phyloP scores from a whole-genome alignment of 2,797 vertebrate species.

The Bryconaethiops microstoma region DNA sequence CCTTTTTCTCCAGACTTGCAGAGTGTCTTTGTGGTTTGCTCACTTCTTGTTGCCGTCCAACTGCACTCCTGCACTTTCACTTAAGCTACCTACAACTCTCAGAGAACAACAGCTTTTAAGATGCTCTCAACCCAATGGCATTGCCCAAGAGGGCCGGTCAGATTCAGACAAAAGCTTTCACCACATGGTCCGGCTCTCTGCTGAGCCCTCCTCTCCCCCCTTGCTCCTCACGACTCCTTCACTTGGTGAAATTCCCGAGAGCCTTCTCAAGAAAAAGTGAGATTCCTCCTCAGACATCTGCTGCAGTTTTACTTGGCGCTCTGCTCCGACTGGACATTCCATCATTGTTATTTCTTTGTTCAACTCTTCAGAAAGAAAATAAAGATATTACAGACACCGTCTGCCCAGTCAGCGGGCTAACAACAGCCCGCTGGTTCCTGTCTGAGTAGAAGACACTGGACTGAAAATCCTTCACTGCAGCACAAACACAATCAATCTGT shows the following conservation, averaged over 20 bases:
- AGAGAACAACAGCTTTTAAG: constrained; percentile 23
- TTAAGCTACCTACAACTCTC: constrained; percentile 28
- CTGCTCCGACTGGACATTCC: constrained; percentile 64
- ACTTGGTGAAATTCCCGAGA: constrained; percentile 55
- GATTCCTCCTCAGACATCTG: constrained; percentile 68
- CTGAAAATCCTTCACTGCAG: constrained; percentile 15
- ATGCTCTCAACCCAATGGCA: constrained; percentile 31
- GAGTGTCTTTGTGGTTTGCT: constrained; percentile 19
- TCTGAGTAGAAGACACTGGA: constrained; percentile 27
- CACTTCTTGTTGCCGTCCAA: constrained; percentile 21
- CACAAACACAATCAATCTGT: not conserved
- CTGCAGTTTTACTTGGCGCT: constrained; percentile 65
- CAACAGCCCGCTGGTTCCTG: constrained; percentile 26
- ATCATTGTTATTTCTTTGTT: constrained; percentile 66
- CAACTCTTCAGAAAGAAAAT: constrained; percentile 67
- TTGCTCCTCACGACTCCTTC: constrained; percentile 48
- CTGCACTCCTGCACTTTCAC: constrained; percentile 28
- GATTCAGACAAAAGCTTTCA: constrained; percentile 52
- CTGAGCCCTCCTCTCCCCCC: constrained; percentile 11
- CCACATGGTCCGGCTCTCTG: constrained; percentile 34
- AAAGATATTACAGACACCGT: constrained; percentile 55
- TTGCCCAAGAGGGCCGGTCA: constrained; percentile 51
- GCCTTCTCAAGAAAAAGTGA: constrained; percentile 62
- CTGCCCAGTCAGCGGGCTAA: constrained; percentile 40
- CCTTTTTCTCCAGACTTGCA: constrained; percentile 10